A percentile compares a stretch with the other conserved stretches of the same genome.
phyloP scores from a whole-genome alignment of 2,888 invertebrate species.

The Drosophila hamatofila region DNA sequence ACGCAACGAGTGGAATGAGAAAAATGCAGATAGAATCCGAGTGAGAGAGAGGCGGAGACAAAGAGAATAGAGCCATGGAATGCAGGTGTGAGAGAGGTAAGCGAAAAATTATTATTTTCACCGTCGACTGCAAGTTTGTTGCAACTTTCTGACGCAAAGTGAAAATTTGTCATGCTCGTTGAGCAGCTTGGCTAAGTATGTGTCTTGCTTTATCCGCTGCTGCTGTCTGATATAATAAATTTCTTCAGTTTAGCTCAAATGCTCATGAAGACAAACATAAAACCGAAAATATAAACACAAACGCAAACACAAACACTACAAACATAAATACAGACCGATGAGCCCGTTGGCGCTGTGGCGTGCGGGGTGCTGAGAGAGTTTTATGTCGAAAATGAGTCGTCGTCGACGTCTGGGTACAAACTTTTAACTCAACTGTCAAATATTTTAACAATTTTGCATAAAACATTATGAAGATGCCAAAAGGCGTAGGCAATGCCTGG shows the following conservation, averaged over 20 bases:
- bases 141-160: constrained; percentile 76
- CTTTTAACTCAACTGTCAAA: constrained; percentile 79
- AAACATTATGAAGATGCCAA: constrained; percentile 71
- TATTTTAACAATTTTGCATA: constrained; percentile 80
- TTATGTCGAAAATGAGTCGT: constrained; percentile 42
- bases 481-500: constrained; percentile 4
- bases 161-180: constrained; percentile 80
- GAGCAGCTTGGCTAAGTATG: constrained; percentile 63
- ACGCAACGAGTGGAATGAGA: constrained; percentile 30
- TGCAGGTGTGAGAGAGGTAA: constrained; percentile 28
- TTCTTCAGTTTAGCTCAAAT: constrained; percentile 76
- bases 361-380: neutral
- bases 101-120: constrained; percentile 68
- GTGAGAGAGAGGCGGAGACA: constrained; percentile 2
- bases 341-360: constrained; percentile 1
- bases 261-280: constrained; percentile 62
- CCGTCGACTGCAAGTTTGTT: constrained; percentile 74
- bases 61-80: neutral
- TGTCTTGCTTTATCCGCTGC: constrained; percentile 25
- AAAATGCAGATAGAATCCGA: neutral
- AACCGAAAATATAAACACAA: constrained; percentile 37
- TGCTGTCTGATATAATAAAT: constrained; percentile 71
- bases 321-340: constrained; percentile 67
- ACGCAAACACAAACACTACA: constrained; percentile 44
- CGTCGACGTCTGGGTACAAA: constrained; percentile 57